A percentile compares a stretch with the other conserved stretches of the same genome.
phyloP scores from a whole-genome alignment of 2,113 vertebrate genomes.

The Poecilia latipinna region DNA sequence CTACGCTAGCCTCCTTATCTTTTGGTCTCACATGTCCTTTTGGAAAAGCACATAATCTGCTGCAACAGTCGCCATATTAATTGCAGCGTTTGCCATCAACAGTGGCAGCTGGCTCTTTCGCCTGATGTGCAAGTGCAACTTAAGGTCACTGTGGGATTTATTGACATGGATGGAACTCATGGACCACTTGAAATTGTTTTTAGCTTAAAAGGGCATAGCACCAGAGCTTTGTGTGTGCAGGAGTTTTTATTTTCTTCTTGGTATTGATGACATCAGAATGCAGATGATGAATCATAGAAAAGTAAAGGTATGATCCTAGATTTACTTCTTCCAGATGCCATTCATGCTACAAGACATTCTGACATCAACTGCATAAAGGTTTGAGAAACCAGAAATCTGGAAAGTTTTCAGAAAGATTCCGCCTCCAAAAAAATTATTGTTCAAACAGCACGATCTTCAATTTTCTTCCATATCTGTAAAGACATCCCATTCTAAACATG shows the following conservation, averaged over 20 bases:
- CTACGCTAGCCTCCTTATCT: neutral
- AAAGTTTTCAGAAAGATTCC: neutral
- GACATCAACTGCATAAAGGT: neutral
- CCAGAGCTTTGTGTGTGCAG: neutral
- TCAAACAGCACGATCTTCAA: too few species aligned
- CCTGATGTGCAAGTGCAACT: slow-evolving; percentile 17
- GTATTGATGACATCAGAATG: neutral
- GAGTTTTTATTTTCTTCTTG: neutral
- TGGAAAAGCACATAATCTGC: neutral
- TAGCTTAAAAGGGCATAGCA: neutral
- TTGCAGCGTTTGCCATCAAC: slow-evolving; percentile 5
- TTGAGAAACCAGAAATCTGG: neutral
- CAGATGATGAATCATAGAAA: neutral
- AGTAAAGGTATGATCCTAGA: neutral
- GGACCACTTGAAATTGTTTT: slow-evolving; percentile 12
- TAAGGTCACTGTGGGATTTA: slow-evolving; percentile 41
- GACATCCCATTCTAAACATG: neutral
- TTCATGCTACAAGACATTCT: neutral
- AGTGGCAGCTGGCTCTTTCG: slow-evolving; percentile 30
- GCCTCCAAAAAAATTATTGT: neutral
- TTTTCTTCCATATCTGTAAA: too few species aligned
- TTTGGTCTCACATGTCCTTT: neutral
- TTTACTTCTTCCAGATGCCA: neutral
- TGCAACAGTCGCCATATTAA: neutral
- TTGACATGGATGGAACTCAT: slow-evolving; percentile 16